Evolutionary conservation across 2,888 invertebrate genomes (phyloP), one percentile per base, ranked within the genome.

Genomic region (Hirtodrosophila confusa): DNA sequence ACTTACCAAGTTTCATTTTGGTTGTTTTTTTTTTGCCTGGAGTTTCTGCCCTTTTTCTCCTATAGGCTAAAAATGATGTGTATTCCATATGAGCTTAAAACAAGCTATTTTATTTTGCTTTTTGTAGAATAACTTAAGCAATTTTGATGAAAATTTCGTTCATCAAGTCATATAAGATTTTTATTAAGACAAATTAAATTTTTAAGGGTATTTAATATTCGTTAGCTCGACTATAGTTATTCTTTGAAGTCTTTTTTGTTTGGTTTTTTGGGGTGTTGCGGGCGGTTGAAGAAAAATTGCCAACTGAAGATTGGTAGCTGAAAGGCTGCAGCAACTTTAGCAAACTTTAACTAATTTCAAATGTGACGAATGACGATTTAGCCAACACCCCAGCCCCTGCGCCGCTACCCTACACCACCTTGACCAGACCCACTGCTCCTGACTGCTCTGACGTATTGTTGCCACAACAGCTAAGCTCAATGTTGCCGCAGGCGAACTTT

Each of bases 301-400:
- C 54, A 68, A 62, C 56, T 43, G 49, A 66, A 56, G 48, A 47
- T 60, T 58, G 66, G 40, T 53, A 57, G 53, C 55, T 57, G 54
- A 9, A 56, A 60, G 62, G 65, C 58, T 33, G 45, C 62, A 54
- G 27, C 50, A 82, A 78, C 66, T 79, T 80, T 68, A 44, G 68
- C 47, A 58, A 80, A 85, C 86, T 87, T 85, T 64, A 83, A 85
- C 82, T 87, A 84, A 87, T 87, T 82, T 82, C 75, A 85, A 82
- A 82, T 87, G 87, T 80, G 78, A 77, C 78, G 40, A 70, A 75
- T 66, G 78, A 77, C 62, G 71, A 72, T 68, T 67, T 67, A 54
- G 55, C 47, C 17, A 17, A 17, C 17, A 17, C 17, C 12, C 27
- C 0, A 11, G 1, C n/a, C 11, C 8, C 17, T 10, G 10, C 12